Evolutionary conservation across 2,113 vertebrate species (phyloP).

Genomic region (Cavia aperea): DNA sequence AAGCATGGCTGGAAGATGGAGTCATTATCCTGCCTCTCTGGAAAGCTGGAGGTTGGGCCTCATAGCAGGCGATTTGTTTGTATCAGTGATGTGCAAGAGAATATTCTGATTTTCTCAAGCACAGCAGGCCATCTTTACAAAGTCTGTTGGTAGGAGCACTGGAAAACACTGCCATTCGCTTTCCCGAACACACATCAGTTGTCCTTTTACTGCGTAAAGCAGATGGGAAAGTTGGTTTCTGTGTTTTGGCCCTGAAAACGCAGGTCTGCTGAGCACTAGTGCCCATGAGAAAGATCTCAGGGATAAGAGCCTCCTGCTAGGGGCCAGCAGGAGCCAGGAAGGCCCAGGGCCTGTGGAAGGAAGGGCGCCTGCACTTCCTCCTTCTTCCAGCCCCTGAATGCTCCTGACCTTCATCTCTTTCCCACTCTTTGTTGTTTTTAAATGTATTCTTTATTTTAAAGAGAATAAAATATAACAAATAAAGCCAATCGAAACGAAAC

Average conservation of each 20-base stretch:
- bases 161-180: not conserved
- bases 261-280: not conserved
- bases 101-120: not conserved
- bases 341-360: not conserved
- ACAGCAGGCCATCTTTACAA: not conserved
- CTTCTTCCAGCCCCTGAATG: not conserved
- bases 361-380: not conserved
- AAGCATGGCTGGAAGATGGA: not conserved
- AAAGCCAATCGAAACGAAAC: no score
- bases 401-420: not conserved
- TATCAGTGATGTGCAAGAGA: not conserved
- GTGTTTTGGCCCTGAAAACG: not conserved
- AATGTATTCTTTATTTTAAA: no score
- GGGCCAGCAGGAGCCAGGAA: not conserved
- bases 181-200: not conserved
- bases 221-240: not conserved
- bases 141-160: not conserved
- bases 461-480: no score
- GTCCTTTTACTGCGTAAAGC: not conserved
- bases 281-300: not conserved
- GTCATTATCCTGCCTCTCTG: not conserved
- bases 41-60: not conserved
- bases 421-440: not conserved
- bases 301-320: not conserved
- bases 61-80: not conserved